A percentile compares a stretch with the other conserved stretches of the same genome.
Conservation (phyloP, 2,888 invertebrate species). For the Herminia tarsipennalis region DNA sequence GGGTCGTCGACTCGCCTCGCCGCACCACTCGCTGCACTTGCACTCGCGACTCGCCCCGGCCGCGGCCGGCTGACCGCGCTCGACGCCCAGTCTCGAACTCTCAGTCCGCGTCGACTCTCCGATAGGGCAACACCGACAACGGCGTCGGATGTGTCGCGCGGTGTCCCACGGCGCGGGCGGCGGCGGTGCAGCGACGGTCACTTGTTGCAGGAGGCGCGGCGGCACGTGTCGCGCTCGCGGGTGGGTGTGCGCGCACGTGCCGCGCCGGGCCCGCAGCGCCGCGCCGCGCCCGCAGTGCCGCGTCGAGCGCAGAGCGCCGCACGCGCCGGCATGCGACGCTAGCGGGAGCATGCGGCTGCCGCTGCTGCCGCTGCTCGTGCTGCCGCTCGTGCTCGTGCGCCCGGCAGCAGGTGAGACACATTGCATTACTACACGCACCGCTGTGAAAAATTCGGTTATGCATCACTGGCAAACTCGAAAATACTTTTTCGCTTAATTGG, state of each 20-base stretch:
- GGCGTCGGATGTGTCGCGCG: slow-evolving; percentile 57
- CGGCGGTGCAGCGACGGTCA: slow-evolving; percentile 47
- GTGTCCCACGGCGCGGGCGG: slow-evolving; percentile 37
- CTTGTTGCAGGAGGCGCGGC: slow-evolving; percentile 57
- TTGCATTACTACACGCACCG: slow-evolving; percentile 13
- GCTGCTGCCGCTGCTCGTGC: slow-evolving; percentile 80
- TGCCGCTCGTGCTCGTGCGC: slow-evolving; percentile 81
- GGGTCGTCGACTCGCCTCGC: slow-evolving; percentile 56
- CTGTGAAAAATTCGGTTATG: not conserved
- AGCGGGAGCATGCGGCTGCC: slow-evolving; percentile 82
- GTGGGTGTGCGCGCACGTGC: slow-evolving; percentile 54
- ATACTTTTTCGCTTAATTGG: slow-evolving; percentile 6
- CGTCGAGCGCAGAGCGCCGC: slow-evolving; percentile 65
- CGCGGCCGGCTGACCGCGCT: slow-evolving; percentile 26
- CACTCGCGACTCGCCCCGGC: slow-evolving; percentile 49
- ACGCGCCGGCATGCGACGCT: slow-evolving; percentile 78
- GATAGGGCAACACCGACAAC: slow-evolving; percentile 59
- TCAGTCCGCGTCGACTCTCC: slow-evolving; percentile 75
- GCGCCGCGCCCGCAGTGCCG: slow-evolving; percentile 55
- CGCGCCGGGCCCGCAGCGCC: slow-evolving; percentile 49
- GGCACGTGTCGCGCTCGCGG: slow-evolving; percentile 48
- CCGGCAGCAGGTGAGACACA: slow-evolving; percentile 76
- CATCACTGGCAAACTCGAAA: too few relatives aligned
- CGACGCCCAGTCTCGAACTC: slow-evolving; percentile 38
- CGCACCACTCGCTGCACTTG: slow-evolving; percentile 58